phyloP scores from a whole-genome alignment of 2,888 invertebrate species.

The Operophtera brumata region DNA sequence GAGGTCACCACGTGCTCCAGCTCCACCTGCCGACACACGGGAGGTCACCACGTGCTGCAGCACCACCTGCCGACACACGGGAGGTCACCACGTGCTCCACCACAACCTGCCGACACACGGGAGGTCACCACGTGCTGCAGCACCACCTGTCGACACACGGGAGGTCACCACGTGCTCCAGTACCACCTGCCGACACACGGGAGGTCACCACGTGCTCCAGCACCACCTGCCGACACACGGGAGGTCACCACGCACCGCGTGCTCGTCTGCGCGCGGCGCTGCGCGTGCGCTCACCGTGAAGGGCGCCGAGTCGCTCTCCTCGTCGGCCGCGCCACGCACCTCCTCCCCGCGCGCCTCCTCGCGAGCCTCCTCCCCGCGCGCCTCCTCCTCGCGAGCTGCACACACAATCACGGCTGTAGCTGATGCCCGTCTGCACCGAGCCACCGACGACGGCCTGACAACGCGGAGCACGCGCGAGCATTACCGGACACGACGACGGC shows the following conservation, averaged over 20 bases:
- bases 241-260: conserved; percentile 43
- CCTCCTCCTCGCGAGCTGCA: background rate
- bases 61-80: conserved; percentile 16
- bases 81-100: conserved; percentile 28
- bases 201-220: conserved; percentile 23
- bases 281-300: conserved; percentile 46
- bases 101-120: conserved; percentile 16
- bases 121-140: conserved; percentile 40
- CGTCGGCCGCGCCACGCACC: conserved; percentile 29
- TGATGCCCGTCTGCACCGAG: too few relatives aligned
- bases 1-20: conserved; percentile 34
- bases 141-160: conserved; percentile 16
- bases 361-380: conserved; percentile 28
- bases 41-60: conserved; percentile 42
- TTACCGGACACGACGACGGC: too few relatives aligned
- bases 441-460: too few relatives aligned
- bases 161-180: conserved; percentile 28
- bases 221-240: conserved; percentile 16
- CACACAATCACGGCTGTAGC: too few relatives aligned
- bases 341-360: conserved; percentile 32
- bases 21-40: too few relatives aligned
- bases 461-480: too few relatives aligned
- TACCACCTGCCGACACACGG: conserved; percentile 16
- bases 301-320: conserved; percentile 52
- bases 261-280: conserved; percentile 21